Evolutionary conservation across 2,888 invertebrate genomes (phyloP).

Genomic region (Branchellion lobata): DNA sequence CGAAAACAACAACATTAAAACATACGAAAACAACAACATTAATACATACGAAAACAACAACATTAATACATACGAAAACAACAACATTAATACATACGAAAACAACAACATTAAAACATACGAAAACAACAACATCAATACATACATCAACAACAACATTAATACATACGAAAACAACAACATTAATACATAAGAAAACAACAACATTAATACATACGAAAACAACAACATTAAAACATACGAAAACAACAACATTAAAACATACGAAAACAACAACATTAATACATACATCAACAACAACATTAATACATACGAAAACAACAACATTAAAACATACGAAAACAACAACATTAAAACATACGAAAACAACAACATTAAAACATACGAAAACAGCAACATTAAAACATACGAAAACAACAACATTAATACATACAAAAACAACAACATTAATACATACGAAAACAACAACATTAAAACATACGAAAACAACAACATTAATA

Average conservation of each 20-base stretch:
- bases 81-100: background rate
- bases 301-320: background rate
- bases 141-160: background rate
- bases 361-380: background rate
- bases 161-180: conserved; percentile 10
- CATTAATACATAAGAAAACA: background rate
- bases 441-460: background rate
- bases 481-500: conserved; percentile 20
- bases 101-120: background rate
- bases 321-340: background rate
- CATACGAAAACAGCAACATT: background rate
- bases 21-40: background rate
- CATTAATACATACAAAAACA: background rate
- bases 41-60: background rate
- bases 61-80: background rate
- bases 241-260: conserved; percentile 20
- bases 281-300: background rate
- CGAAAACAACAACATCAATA: background rate
- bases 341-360: background rate
- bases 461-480: conserved; percentile 12
- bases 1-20: conserved; percentile 20
- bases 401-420: conserved; percentile 10
- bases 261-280: background rate
- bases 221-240: conserved; percentile 12
- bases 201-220: background rate